Base-by-base conservation (phyloP, 2,797 vertebrate species). In the Acanthurus lineatus region DNA sequence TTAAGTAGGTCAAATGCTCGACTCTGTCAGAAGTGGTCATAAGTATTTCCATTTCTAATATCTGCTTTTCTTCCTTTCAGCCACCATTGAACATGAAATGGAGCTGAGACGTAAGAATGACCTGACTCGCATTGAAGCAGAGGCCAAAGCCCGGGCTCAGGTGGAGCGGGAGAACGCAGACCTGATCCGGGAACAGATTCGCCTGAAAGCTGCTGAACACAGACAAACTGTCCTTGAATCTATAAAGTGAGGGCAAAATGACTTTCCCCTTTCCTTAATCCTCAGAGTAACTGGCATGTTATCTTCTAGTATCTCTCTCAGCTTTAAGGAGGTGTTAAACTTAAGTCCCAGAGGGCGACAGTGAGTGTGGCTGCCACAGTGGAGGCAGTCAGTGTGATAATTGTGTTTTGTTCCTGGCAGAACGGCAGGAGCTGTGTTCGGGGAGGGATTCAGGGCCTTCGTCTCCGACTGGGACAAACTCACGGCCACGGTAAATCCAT, bases 391-490 rank as follows among this genome's bases (percentile, higher is more conserved):
- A 6, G 77, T 66, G 85, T 79, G 78, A 85, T 86, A 83, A 89
- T 79, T 77, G 76, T 76, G 72, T 67, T 89, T 77, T 85, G 60
- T 77, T 79, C 63, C 49, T 65, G 82, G 73, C 75, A 98, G 96
- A 93, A 97, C 96, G 49, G 96, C 96, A 0, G 97, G 97, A 51
- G 93, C 95, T 5, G 94, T 97, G 86, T 97, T 98, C 15, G 96
- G 97, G 19, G 96, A 98, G 92, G 96, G 96, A 67, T 98, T 98
- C 77, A 94, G 94, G 44, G 94, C 96, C 70, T 97, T 98, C 70
- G 90, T 98, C 35, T 97, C 96, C 0, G 97, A 97, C 93, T 97
- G 96, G 97, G 97, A 98, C 88, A 97, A 97, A 95, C 95, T 98
- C 73, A 97, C 96, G 0, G 97, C 96, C 69, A 96, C 96, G 83